Conservation (phyloP, 2,113 vertebrate species). For the Ophiodon elongatus region DNA sequence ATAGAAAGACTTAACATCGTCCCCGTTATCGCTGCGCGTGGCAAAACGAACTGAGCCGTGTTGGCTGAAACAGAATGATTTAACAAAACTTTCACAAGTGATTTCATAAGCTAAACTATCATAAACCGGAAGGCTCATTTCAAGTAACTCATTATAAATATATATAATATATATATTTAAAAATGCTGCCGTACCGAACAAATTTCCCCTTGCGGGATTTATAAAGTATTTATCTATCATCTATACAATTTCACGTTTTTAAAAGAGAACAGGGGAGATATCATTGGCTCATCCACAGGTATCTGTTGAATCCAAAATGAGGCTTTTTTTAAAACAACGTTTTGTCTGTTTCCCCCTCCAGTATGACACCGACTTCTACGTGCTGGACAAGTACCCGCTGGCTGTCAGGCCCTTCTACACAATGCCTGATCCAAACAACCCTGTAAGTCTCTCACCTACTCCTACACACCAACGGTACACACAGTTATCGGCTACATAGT, state of each 20-base stretch:
- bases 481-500: background rate
- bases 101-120: background rate
- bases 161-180: no score
- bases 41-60: background rate
- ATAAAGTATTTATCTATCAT: no score
- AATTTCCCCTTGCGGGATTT: no score
- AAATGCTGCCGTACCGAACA: no score
- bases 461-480: background rate
- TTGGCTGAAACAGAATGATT: background rate
- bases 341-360: constrained; percentile 61
- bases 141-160: background rate
- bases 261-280: background rate
- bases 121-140: background rate
- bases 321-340: background rate
- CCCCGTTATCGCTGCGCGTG: background rate
- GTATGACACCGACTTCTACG: constrained; percentile 99
- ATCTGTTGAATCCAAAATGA: background rate
- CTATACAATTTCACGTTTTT: background rate
- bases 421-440: constrained; percentile 95
- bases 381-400: constrained; percentile 98
- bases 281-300: background rate
- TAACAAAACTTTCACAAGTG: background rate
- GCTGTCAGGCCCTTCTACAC: constrained; percentile 99
- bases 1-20: background rate
- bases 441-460: constrained; percentile 84